A percentile compares a stretch with the other conserved stretches of the same genome.
phyloP scores from a whole-genome alignment of 2,888 invertebrate genomes.

The Subacronicta megacephala region DNA sequence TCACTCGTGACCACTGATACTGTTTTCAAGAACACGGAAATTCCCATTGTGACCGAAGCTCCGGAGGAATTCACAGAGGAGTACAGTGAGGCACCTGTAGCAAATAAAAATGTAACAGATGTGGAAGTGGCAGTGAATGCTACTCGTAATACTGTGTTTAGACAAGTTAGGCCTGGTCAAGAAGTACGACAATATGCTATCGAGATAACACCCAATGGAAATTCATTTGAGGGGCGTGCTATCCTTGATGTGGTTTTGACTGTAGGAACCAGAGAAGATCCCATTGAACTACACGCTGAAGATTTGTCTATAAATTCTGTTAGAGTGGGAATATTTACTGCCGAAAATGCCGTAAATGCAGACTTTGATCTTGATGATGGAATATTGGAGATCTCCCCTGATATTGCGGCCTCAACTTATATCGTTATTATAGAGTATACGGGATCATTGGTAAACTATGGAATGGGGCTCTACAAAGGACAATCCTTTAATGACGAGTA shows the following conservation, averaged over 20 bases:
- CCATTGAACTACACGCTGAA: conserved; percentile 61
- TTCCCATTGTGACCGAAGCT: conserved; percentile 28
- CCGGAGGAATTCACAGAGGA: conserved; percentile 23
- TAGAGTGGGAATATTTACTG: conserved; percentile 63
- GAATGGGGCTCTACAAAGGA: conserved; percentile 67
- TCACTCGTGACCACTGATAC: conserved; percentile 43
- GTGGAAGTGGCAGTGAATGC: conserved; percentile 42
- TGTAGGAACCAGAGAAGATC: conserved; percentile 58
- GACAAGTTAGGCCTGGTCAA: conserved; percentile 69
- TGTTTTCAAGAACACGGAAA: conserved; percentile 40
- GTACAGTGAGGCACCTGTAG: conserved; percentile 19
- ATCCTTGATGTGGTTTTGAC: conserved; percentile 62
- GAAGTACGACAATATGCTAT: conserved; percentile 61
- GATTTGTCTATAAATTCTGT: conserved; percentile 64
- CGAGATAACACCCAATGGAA: conserved; percentile 62
- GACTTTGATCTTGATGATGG: conserved; percentile 52
- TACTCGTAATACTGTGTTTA: conserved; percentile 38
- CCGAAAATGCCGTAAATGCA: conserved; percentile 53
- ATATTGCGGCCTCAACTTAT: conserved; percentile 50
- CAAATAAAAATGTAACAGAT: conserved; percentile 28
- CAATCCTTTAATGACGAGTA: conserved; percentile 57
- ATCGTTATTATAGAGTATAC: conserved; percentile 71
- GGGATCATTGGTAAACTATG: conserved; percentile 57
- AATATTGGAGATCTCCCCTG: conserved; percentile 62
- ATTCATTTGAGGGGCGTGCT: conserved; percentile 66